These are phyloP conservation scores for Caenorhabditis briggsae DNA, from an alignment of 1,140 invertebrate genomes.

Conservation along the genomic window DNA sequence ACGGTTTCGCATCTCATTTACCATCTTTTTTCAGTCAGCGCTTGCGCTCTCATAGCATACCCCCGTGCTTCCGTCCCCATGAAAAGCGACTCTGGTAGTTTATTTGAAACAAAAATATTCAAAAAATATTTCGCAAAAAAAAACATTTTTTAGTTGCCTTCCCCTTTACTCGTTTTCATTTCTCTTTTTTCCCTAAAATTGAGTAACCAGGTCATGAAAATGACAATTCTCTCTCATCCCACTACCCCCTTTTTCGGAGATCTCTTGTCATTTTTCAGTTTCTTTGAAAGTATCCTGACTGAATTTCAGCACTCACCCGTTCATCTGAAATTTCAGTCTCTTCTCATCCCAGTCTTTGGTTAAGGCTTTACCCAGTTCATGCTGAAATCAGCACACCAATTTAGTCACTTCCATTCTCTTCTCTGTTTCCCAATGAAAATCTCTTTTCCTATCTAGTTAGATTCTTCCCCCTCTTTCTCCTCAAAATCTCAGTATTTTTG, in stretches of 20 bases:
- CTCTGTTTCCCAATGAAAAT: not conserved
- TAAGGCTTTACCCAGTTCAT: constrained; percentile 26
- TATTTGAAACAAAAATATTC: not conserved
- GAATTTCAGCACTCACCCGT: too few relatives aligned
- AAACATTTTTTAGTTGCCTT: not conserved
- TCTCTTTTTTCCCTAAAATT: constrained; percentile 4
- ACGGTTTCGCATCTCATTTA: not conserved
- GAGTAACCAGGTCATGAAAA: constrained; percentile 52
- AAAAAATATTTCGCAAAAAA: constrained; percentile 4
- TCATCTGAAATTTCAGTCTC: not conserved
- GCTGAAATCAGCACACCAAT: not conserved
- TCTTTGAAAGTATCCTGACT: not conserved
- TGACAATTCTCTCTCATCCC: constrained; percentile 34
- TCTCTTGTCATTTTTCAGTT: constrained; percentile 13
- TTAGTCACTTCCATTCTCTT: constrained; percentile 13
- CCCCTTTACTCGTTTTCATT: not conserved
- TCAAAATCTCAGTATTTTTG: constrained; percentile 9
- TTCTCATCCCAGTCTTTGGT: constrained; percentile 20
- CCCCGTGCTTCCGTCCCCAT: constrained; percentile 4
- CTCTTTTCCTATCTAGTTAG: constrained; percentile 36
- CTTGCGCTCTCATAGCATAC: not conserved
- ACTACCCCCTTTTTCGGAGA: constrained; percentile 9
- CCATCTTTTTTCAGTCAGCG: constrained; percentile 2
- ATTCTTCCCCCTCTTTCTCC: not conserved
- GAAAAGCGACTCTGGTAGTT: constrained; percentile 40